Evolutionary conservation across 2,113 vertebrate species (phyloP).

Genomic region (Puntigrus tetrazona): DNA sequence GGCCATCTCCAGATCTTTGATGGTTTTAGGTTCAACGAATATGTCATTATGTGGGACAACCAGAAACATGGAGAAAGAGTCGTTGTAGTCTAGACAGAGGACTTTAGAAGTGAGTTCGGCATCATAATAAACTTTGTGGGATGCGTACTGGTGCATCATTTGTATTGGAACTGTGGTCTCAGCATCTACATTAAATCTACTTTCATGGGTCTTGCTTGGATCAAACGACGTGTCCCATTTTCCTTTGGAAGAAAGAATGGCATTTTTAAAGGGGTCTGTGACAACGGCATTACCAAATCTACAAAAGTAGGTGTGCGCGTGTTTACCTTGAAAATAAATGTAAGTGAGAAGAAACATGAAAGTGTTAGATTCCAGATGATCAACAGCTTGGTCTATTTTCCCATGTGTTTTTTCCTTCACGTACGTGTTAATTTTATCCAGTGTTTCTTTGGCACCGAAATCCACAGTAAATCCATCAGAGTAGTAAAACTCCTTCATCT

Average conservation of each 20-base stretch:
- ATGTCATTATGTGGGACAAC: constrained; percentile 57
- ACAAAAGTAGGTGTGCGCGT: neutral
- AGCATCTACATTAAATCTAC: constrained; percentile 63
- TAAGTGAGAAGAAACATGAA: constrained; percentile 74
- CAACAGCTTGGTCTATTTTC: constrained; percentile 69
- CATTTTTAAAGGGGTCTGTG: too few relatives aligned
- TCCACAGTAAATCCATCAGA: constrained; percentile 65
- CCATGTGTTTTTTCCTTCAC: constrained; percentile 66
- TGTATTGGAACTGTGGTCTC: constrained; percentile 69
- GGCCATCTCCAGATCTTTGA: constrained; percentile 63
- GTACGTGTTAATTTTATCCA: constrained; percentile 65
- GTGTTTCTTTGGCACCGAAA: constrained; percentile 58
- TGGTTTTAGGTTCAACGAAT: constrained; percentile 6
- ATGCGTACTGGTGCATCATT: constrained; percentile 69
- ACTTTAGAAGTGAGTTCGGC: constrained; percentile 71
- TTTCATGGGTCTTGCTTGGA: constrained; percentile 47
- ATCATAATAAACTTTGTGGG: constrained; percentile 70
- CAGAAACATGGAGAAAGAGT: constrained; percentile 73
- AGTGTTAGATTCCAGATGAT: constrained; percentile 54
- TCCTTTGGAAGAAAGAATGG: constrained; percentile 57
- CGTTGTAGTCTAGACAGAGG: constrained; percentile 71
- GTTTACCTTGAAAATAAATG: constrained; percentile 76
- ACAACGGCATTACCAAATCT: too few relatives aligned
- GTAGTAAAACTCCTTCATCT: constrained; percentile 63
- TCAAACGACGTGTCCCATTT: constrained; percentile 72